phyloP scores from a whole-genome alignment of 2,888 invertebrate species.

The Pheosia tremula region DNA sequence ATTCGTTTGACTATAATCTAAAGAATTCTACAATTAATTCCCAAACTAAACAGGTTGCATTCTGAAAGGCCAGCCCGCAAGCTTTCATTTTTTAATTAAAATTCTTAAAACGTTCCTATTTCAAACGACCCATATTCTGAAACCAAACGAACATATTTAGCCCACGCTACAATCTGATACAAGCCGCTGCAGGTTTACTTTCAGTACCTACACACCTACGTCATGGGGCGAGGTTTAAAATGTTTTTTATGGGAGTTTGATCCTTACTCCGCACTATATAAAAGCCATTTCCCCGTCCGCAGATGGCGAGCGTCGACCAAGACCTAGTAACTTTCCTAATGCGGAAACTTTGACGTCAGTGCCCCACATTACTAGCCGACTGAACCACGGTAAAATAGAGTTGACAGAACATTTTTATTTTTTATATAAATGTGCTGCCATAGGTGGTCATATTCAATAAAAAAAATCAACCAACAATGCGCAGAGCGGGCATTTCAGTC shows the following conservation, averaged over 20 bases:
- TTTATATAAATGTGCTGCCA: too few relatives aligned
- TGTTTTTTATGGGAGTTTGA: constrained; percentile 47
- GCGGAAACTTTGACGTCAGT: constrained; percentile 66
- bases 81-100: not conserved
- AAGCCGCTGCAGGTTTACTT: constrained; percentile 46
- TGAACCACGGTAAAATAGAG: constrained; percentile 29
- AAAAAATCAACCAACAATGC: too few relatives aligned
- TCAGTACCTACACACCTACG: constrained; percentile 39
- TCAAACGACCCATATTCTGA: constrained; percentile 14
- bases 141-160: constrained; percentile 2
- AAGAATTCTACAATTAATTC: not conserved
- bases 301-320: not conserved
- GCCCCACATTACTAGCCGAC: constrained; percentile 49
- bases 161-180: constrained; percentile 47
- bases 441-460: too few relatives aligned
- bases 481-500: too few relatives aligned
- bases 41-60: not conserved
- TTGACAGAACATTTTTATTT: constrained; percentile 21
- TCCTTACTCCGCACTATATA: constrained; percentile 38
- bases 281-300: constrained; percentile 45
- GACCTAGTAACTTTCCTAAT: constrained; percentile 16
- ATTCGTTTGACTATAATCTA: not conserved
- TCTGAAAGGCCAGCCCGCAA: not conserved
- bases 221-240: constrained; percentile 43
- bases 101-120: constrained; percentile 3